These are phyloP conservation scores for Empis livida DNA, from an alignment of 2,888 invertebrate genomes.

Conservation along the genomic window DNA sequence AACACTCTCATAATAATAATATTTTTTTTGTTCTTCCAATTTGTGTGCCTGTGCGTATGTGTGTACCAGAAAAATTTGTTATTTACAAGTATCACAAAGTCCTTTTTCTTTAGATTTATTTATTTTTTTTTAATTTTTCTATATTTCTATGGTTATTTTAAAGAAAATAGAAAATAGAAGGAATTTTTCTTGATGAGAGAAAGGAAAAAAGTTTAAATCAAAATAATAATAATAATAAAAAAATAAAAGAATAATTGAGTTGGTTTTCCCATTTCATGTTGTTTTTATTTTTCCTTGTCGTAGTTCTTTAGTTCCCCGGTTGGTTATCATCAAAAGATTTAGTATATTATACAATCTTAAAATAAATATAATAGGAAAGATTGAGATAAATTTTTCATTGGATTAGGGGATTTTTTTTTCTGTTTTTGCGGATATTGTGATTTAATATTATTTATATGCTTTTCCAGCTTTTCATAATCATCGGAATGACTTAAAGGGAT, in stretches of 20 bases:
- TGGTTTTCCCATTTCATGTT: not conserved
- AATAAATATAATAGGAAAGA: not conserved
- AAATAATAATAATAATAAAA: not conserved
- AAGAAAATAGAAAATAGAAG: not conserved
- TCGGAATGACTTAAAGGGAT: too few relatives aligned
- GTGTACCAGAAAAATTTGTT: too few relatives aligned
- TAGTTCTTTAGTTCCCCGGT: too few relatives aligned
- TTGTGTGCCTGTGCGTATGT: too few relatives aligned
- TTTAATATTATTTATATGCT: too few relatives aligned
- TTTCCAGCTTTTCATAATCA: too few relatives aligned
- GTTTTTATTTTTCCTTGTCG: too few relatives aligned
- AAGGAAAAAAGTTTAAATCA: not conserved
- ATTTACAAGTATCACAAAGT: not conserved
- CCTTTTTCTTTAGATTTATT: not conserved
- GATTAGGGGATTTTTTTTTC: not conserved
- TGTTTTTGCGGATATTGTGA: too few relatives aligned
- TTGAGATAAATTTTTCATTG: not conserved
- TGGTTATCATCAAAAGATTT: not conserved
- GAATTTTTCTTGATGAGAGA: not conserved
- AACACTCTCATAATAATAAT: too few relatives aligned
- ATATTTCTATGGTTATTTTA: not conserved
- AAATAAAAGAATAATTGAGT: not conserved
- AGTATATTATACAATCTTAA: not conserved
- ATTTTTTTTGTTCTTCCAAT: slow-evolving; percentile 2
- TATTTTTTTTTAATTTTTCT: not conserved